Base-by-base conservation (phyloP, 2,888 invertebrate genomes). In the Catocala fraxini region DNA sequence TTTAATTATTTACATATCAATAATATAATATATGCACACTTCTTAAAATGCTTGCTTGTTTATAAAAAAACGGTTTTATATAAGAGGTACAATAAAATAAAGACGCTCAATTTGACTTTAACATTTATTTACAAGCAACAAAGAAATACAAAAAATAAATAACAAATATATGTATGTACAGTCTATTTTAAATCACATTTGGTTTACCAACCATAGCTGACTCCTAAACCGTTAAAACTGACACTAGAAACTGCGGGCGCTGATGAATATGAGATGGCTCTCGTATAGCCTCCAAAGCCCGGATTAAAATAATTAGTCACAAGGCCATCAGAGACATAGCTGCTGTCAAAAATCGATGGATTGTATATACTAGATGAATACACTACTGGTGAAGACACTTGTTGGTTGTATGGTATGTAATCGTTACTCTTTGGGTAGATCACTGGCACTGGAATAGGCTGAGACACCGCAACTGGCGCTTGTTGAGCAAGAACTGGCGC, bases 181-280 rank as follows among this genome's bases (percentile, higher is more conserved):
- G 42, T 42, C 51, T 49, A 41, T 13, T 45, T 6, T 13, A 15
- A 56, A 46, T 39, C 6, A 11, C 52, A 43, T 11, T 34, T 34
- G 12, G 54, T 68, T 82, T 74, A 89, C 80, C 83, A 89, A 63
- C 81, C 85, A 64, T 88, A 86, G 51, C 69, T 74, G 3, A 82
- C 80, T 48, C 85, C 96, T 51, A 95, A 91, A 57, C 95, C 96
- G 59, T 94, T 93, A 86, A 95, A 96, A 70, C 91, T 91, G 70
- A 95, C 95, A 81, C 95, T 95, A 65, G 96, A 95, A 15, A 95
- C 95, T 5, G 71, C 65, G 10, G 75, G 65, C 15, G 82, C 73
- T 5, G 82, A 79, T 7, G 81, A 77, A 57, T 73, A 81, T 2
- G 61, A 49, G 0, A 63, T 51, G 25, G 68, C 65, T 63, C 59